Base-by-base conservation (phyloP, 1,140 invertebrate genomes). In the Oryctes rhinoceros region DNA sequence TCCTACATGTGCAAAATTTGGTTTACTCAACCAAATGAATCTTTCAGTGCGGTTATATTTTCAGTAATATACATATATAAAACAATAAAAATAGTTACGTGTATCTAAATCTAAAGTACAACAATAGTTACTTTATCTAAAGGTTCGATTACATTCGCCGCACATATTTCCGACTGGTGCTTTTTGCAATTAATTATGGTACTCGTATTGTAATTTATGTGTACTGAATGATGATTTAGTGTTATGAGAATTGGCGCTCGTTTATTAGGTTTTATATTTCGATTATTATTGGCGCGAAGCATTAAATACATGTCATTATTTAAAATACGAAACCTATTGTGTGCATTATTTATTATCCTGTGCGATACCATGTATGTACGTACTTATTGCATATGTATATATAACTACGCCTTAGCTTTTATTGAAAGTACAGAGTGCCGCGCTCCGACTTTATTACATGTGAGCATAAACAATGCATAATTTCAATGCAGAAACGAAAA, bases 111-210 rank as follows among this genome's bases (percentile, higher is more conserved):
- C n/a, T n/a, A n/a, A n/a, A n/a, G n/a, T n/a, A n/a, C 15, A 30
- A 30, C 5, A 62, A 62, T 62, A 62, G 53, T 20, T 18, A 62
- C 53, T 62, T 62, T 20, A 62, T 62, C 3, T 7, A 20, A 4
- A 62, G 15, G 5, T 62, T 15, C 15, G 53, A 62, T 13, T 6
- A 62, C 9, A 62, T 62, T n/a, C 53, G 53, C 13, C 20, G 15
- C 20, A 5, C 53, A 62, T 20, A 20, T n/a, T 18, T 62, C 20
- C 20, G 53, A 62, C 15, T 20, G 53, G 1, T 18, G 53, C 53
- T 62, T 62, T 62, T 62, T 62, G 53, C 53, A 62, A 62, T 62
- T 62, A 62, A 62, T 62, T 62, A 62, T 13, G 53, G 1, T 62
- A 7, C 53, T 62, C 39, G 5, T 44, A 62, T 62, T 62, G 53